Evolutionary conservation across 2,113 vertebrate genomes (phyloP).

Genomic region (Muscicapa adusta): DNA sequence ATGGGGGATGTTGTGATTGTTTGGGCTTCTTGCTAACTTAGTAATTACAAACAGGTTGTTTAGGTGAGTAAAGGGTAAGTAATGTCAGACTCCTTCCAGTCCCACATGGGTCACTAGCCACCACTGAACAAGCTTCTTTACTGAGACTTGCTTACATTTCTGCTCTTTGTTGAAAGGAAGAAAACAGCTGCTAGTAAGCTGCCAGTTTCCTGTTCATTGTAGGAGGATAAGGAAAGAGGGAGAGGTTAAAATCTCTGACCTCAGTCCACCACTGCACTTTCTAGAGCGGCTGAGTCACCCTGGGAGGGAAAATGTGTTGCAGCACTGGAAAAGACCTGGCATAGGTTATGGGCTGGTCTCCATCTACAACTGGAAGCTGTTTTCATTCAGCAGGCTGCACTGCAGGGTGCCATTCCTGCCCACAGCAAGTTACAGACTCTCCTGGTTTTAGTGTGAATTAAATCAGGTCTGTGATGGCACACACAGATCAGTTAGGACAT

Average conservation of each 20-base stretch:
- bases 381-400: background rate
- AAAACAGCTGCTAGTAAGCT: background rate
- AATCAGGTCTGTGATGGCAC: background rate
- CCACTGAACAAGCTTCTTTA: background rate
- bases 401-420: background rate
- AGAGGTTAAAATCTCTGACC: background rate
- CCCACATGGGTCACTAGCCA: background rate
- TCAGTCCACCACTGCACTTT: background rate
- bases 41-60: background rate
- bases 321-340: background rate
- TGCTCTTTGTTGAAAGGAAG: background rate
- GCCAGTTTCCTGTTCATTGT: background rate
- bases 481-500: background rate
- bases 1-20: background rate
- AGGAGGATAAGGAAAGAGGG: background rate
- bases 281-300: conserved; percentile 21
- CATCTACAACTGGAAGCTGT: background rate
- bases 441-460: background rate
- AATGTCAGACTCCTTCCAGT: background rate
- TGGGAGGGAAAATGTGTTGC: background rate
- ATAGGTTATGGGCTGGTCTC: background rate
- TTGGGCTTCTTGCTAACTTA: background rate
- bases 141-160: background rate
- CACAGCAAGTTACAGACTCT: background rate
- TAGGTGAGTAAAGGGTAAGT: background rate